Evolutionary conservation across 1,140 invertebrate genomes (phyloP).

Genomic region (Antheraea pernyi): DNA sequence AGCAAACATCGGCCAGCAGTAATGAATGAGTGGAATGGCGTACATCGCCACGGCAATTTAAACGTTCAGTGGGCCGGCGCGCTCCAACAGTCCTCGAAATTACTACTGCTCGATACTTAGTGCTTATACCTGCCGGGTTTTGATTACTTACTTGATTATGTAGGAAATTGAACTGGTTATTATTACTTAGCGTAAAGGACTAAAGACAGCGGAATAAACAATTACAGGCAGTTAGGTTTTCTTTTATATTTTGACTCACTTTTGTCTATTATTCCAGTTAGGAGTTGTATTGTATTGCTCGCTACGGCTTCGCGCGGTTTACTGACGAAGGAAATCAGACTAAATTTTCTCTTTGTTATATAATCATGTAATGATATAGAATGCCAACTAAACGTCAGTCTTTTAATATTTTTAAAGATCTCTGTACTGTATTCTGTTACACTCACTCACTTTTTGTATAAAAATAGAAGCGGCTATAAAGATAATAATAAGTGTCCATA

Average conservation of each 20-base stretch:
- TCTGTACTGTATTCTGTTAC: too few relatives aligned
- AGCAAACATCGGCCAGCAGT: slow-evolving; percentile 53
- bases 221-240: neutral
- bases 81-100: slow-evolving; percentile 68
- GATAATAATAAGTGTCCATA: too few relatives aligned
- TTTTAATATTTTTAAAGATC: too few relatives aligned
- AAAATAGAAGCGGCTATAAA: too few relatives aligned
- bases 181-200: neutral
- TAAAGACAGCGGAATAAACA: neutral
- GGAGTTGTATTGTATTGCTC: too few relatives aligned
- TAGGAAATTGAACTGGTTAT: slow-evolving; percentile 1
- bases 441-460: too few relatives aligned
- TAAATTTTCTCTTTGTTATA: too few relatives aligned
- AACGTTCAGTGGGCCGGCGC: slow-evolving; percentile 63
- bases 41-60: slow-evolving; percentile 65
- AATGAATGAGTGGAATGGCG: slow-evolving; percentile 58
- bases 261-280: neutral
- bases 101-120: slow-evolving; percentile 48
- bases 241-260: neutral
- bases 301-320: too few relatives aligned
- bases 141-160: slow-evolving; percentile 31
- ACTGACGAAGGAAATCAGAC: too few relatives aligned
- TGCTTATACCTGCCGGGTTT: slow-evolving; percentile 32
- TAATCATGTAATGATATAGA: too few relatives aligned
- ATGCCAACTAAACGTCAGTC: too few relatives aligned